phyloP scores from a whole-genome alignment of 2,113 vertebrate genomes.

The Chauna torquata region DNA sequence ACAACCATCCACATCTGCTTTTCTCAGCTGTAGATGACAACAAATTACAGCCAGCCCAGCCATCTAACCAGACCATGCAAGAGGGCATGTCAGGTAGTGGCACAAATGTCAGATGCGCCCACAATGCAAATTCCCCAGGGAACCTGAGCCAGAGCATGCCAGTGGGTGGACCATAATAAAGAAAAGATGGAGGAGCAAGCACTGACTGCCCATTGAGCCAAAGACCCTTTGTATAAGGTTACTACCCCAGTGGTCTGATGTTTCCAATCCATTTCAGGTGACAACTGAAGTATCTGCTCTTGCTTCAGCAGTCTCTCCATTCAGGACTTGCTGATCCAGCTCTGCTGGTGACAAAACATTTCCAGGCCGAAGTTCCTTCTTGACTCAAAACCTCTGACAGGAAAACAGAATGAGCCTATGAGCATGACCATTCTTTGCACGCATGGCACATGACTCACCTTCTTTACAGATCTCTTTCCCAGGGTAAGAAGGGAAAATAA shows the following conservation, averaged over 20 bases:
- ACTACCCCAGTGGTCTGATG: background rate
- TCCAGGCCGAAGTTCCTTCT: background rate
- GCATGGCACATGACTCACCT: conserved; percentile 13
- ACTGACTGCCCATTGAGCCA: accelerated
- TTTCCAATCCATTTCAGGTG: background rate
- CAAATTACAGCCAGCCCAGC: background rate
- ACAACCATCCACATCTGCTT: background rate
- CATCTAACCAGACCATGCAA: accelerated
- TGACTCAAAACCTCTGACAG: background rate
- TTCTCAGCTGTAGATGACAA: background rate
- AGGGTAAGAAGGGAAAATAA: background rate
- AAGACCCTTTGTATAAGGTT: background rate
- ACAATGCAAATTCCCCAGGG: background rate
- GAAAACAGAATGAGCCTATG: background rate
- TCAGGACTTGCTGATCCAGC: background rate
- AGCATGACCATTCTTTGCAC: background rate
- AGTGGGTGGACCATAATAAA: background rate
- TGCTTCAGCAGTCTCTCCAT: background rate
- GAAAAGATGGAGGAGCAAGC: background rate
- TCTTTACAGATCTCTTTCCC: conserved; percentile 24
- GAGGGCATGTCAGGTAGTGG: accelerated
- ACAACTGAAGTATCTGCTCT: background rate
- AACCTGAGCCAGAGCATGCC: background rate
- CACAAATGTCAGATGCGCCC: background rate
- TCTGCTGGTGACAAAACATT: background rate